A percentile compares a stretch with the other conserved stretches of the same genome.
phyloP scores from a whole-genome alignment of 2,113 vertebrate genomes.

The Amblyopsis rosae region DNA sequence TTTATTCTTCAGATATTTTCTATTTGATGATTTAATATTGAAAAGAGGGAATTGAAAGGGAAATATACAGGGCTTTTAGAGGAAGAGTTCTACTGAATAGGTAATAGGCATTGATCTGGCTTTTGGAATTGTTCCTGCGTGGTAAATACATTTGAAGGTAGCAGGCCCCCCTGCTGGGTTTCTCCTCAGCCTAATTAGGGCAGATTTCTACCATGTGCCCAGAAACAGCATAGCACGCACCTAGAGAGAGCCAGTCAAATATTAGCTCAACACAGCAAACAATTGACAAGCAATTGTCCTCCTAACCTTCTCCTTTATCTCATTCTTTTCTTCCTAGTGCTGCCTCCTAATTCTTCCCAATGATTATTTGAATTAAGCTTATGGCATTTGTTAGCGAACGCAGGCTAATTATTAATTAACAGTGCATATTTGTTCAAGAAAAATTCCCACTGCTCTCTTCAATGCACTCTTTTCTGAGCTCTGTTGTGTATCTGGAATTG shows the following conservation, averaged over 20 bases:
- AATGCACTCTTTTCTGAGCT: too few species aligned
- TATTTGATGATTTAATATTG: constrained; percentile 72
- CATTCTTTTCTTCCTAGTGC: neutral
- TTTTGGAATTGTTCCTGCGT: constrained; percentile 46
- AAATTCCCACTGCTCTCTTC: too few species aligned
- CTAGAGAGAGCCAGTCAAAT: constrained; percentile 20
- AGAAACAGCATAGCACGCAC: constrained; percentile 21
- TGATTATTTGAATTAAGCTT: neutral
- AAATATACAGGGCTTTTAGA: constrained; percentile 61
- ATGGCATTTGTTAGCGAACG: too few species aligned
- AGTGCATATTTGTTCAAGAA: too few species aligned
- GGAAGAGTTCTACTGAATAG: constrained; percentile 57
- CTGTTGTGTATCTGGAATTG: too few species aligned
- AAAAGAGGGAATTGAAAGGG: constrained; percentile 67
- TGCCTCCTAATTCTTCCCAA: neutral
- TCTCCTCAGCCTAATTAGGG: constrained; percentile 53
- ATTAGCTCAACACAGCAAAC: constrained; percentile 1
- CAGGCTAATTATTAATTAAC: too few species aligned
- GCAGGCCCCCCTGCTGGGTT: constrained; percentile 31
- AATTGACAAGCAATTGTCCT: neutral
- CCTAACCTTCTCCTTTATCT: neutral
- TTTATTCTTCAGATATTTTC: constrained; percentile 76
- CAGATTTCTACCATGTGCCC: constrained; percentile 34
- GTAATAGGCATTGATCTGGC: constrained; percentile 63
- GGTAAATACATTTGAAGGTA: constrained; percentile 52